Evolutionary conservation across 2,113 vertebrate genomes (phyloP).

Genomic region (Rhodinocichla rosea): DNA sequence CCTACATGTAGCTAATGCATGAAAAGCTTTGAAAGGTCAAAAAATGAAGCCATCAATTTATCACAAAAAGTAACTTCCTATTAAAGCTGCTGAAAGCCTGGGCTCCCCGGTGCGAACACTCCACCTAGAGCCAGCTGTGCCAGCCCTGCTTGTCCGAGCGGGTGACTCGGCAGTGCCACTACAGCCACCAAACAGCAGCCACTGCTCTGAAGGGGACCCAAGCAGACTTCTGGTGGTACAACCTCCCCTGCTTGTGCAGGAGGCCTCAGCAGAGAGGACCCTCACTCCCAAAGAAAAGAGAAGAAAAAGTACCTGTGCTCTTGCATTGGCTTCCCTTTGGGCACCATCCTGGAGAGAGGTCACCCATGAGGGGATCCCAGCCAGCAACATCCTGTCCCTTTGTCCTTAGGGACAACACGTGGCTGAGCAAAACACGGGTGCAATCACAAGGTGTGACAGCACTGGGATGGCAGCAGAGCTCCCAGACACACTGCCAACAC

Average conservation of each 20-base stretch:
- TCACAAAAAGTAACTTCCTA: not conserved
- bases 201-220: not conserved
- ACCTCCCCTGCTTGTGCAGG: rapidly evolving
- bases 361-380: not conserved
- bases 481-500: not conserved
- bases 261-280: not conserved
- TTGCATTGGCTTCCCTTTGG: not conserved
- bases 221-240: not conserved
- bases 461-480: not conserved
- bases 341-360: not conserved
- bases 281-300: not conserved
- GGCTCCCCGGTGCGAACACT: not conserved
- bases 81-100: not conserved
- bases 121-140: not conserved
- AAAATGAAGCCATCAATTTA: constrained; percentile 13
- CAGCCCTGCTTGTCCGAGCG: rapidly evolving
- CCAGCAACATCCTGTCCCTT: not conserved
- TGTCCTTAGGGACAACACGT: rapidly evolving
- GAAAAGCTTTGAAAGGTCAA: constrained; percentile 30
- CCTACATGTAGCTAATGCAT: not conserved
- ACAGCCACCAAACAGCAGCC: not conserved
- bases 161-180: not conserved
- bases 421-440: not conserved
- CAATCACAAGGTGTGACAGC: rapidly evolving
- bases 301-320: not conserved